Evolutionary conservation across 35 echinoderm and acorn worm species (phyloP), one percentile per base, ranked within the genome.

Genomic region (Lytechinus variegatus): DNA sequence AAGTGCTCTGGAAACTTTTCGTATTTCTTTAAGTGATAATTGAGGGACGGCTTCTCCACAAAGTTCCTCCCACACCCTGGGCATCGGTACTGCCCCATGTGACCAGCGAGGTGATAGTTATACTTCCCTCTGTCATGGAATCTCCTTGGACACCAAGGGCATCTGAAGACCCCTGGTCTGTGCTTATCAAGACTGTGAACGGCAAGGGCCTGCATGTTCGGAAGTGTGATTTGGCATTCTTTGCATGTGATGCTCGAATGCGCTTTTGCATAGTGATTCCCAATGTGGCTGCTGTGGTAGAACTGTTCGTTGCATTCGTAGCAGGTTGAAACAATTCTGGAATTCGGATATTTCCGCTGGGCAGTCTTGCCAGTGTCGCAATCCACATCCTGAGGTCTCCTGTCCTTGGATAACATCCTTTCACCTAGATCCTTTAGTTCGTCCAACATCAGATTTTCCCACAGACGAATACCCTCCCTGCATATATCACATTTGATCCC

Each of bases 221-320:
- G 66, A 6, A 79, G 19, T 4, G 21, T 24, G 21, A 24, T 79
- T 4, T 16, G 4, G 66, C 66, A 79, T 79, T 79, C 66, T 79
- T 79, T 79, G 21, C 66, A 79, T 24, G 66, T 79, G 66, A 79
- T 79, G 19, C 66, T 79, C 21, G 21, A 16, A 79, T 79, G 66
- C 3, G 66, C 66, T 79, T 79, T 79, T 2, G 66, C 16, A 79
- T 79, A 79, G 66, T 79, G 66, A 79, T 79, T 79, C 19, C 66
- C 66, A 16, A 79, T 79, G 14, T 79, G 66, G 14, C 16, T 24
- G 8, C 66, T 79, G 66, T 79, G 66, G 66, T 79, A 79, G 8
- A 79, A 79, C 66, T 79, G 66, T 7, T 79, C 66, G 66, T 79
- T 79, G 66, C 66, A 79, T 79, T 79, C 66, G 66, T 79, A 79